A percentile compares a stretch with the other conserved stretches of the same genome.
phyloP scores from a whole-genome alignment of 2,113 vertebrate species.

The Perognathus longimembris region DNA sequence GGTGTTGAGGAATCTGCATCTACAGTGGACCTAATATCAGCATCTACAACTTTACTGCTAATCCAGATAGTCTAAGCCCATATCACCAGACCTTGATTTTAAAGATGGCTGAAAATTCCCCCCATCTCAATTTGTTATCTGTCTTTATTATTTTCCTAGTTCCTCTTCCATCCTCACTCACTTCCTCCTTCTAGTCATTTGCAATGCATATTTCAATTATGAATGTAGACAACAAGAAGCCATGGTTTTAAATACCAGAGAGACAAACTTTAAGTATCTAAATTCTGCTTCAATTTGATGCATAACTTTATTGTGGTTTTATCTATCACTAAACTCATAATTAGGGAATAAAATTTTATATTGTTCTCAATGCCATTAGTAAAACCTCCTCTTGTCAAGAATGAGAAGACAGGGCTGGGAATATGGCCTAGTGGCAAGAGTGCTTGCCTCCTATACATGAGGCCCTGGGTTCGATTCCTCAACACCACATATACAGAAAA shows the following conservation, averaged over 20 bases:
- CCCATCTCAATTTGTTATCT: not conserved
- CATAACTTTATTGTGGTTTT: not conserved
- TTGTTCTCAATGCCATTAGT: not conserved
- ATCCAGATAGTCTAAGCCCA: not conserved
- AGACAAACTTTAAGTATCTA: not conserved
- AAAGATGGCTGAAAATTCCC: not conserved
- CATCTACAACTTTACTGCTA: too few species aligned
- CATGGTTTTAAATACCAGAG: not conserved
- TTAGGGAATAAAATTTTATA: not conserved
- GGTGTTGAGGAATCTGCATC: not conserved
- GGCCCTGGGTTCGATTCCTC: too few species aligned
- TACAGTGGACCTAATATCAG: not conserved
- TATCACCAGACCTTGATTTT: not conserved
- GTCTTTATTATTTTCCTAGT: not conserved
- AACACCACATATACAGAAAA: too few species aligned
- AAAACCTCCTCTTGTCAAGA: not conserved
- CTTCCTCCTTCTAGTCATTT: not conserved
- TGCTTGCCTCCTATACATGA: too few species aligned
- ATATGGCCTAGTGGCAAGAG: too few species aligned
- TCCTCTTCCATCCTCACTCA: not conserved
- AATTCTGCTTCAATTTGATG: not conserved
- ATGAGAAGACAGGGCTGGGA: not conserved
- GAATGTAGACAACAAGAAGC: not conserved
- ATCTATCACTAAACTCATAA: not conserved
- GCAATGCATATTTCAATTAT: not conserved